A percentile compares a stretch with the other conserved stretches of the same genome.
Conservation (phyloP, 2,797 vertebrate species). For the Discoglossus pictus region DNA sequence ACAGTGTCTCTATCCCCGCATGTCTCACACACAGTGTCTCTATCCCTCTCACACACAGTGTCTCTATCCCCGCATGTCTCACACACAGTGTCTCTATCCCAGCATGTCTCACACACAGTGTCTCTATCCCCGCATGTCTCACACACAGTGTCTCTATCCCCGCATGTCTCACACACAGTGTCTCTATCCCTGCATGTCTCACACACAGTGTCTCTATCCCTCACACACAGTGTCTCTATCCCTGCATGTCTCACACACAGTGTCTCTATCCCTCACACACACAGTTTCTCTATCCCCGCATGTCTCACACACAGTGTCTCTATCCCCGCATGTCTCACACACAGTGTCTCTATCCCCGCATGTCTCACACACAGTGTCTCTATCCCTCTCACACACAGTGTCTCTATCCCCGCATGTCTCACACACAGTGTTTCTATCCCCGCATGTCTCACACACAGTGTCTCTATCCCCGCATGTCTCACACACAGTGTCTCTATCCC, state of each 20-base stretch:
- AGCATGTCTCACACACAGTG: neutral
- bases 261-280: neutral
- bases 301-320: neutral
- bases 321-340: neutral
- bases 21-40: no score
- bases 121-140: neutral
- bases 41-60: no score
- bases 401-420: neutral
- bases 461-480: neutral
- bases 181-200: neutral
- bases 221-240: no score
- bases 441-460: neutral
- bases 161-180: no score
- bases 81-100: neutral
- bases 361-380: neutral
- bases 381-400: no score
- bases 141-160: neutral
- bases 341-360: neutral
- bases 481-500: neutral
- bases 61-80: no score
- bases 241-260: no score
- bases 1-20: no score
- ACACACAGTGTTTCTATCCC: neutral
- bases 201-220: neutral
- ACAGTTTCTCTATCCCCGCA: neutral